Evolutionary conservation across 2,888 invertebrate genomes (phyloP).

Genomic region (Amphipyra tragopoginis): DNA sequence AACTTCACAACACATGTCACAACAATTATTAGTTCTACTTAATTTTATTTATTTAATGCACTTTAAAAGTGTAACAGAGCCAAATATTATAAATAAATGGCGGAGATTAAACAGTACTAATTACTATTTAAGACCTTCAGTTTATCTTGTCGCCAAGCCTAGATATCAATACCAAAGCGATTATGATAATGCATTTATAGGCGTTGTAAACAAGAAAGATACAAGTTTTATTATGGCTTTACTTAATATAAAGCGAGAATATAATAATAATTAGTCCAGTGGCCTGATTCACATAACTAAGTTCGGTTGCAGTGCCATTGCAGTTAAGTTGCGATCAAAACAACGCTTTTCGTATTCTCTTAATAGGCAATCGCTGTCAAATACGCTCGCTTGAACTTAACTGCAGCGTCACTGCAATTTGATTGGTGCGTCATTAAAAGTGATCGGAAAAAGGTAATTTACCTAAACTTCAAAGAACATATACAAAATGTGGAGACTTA

Average conservation of each 20-base stretch:
- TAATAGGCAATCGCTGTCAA: no score
- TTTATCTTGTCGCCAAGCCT: slow-evolving; percentile 42
- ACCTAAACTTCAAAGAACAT: no score
- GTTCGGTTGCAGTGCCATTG: no score
- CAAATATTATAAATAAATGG: slow-evolving; percentile 49
- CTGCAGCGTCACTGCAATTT: no score
- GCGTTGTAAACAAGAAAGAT: slow-evolving; percentile 31
- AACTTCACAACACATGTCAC: slow-evolving; percentile 15
- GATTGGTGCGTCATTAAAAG: no score
- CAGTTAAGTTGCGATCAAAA: no score
- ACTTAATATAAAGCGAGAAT: slow-evolving; percentile 28
- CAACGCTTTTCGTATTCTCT: no score
- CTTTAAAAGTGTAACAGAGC: slow-evolving; percentile 51
- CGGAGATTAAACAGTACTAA: slow-evolving; percentile 21
- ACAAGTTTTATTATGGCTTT: slow-evolving; percentile 44
- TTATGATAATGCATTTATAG: slow-evolving; percentile 28
- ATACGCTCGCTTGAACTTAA: no score
- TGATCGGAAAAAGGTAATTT: no score
- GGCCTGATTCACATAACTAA: no score
- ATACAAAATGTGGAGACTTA: no score
- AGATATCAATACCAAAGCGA: slow-evolving; percentile 48
- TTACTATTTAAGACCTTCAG: slow-evolving; percentile 20
- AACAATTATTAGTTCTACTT: slow-evolving; percentile 19
- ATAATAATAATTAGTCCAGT: slow-evolving; percentile 19
- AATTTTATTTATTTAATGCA: slow-evolving; percentile 41